A percentile compares a stretch with the other conserved stretches of the same genome.
Conservation (phyloP, 2,888 invertebrate genomes). For the Cetonia aurata region DNA sequence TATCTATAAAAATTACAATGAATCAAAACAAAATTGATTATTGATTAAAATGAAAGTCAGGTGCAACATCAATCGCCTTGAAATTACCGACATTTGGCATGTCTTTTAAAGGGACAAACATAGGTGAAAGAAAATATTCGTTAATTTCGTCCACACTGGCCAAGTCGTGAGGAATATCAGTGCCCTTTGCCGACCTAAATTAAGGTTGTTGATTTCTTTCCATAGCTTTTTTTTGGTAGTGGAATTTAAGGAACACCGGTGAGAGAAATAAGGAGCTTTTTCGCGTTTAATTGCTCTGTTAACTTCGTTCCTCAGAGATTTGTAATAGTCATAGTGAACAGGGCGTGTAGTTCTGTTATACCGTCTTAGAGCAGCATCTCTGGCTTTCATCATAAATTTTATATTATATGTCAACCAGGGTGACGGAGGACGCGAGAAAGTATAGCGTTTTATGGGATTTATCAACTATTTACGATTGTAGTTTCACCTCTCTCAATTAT, state of each 20-base stretch:
- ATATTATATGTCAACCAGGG: no score
- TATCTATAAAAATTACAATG: no score
- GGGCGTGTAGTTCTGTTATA: no score
- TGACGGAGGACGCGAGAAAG: no score
- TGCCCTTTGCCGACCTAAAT: not conserved
- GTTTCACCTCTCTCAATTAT: no score
- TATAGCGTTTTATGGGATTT: no score
- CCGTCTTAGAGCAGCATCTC: no score
- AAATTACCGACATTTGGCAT: not conserved
- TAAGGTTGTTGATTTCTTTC: no score
- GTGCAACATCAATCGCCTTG: not conserved
- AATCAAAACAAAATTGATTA: no score
- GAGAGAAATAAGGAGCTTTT: not conserved
- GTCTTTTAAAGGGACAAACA: not conserved
- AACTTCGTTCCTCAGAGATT: not conserved
- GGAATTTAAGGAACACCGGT: not conserved
- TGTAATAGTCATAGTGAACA: not conserved
- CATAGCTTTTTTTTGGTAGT: not conserved
- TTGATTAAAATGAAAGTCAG: no score
- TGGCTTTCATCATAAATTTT: no score
- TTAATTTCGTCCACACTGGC: not conserved
- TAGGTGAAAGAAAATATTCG: not conserved
- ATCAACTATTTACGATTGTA: no score
- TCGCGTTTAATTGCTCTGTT: constrained; percentile 1
- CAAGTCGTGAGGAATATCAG: not conserved